Conservation (phyloP, 2,113 vertebrate genomes). For the Calypte anna region DNA sequence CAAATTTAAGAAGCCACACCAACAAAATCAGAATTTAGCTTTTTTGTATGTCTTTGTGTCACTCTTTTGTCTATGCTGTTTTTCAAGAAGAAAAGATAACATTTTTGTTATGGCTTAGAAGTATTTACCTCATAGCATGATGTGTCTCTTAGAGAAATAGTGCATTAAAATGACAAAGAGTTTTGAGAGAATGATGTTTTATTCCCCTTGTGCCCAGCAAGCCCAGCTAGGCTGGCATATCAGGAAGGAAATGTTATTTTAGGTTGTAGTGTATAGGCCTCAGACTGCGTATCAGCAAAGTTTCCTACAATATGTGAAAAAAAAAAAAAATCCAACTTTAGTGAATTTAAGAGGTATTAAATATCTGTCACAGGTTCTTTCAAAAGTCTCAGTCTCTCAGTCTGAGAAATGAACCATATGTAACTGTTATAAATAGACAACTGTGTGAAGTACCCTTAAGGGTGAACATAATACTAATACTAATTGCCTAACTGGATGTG, state of each 20-base stretch:
- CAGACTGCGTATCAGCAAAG: background rate
- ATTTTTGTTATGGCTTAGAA: background rate
- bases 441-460: background rate
- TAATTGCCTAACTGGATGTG: background rate
- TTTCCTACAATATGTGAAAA: background rate
- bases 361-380: background rate
- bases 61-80: accelerated
- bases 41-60: background rate
- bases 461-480: background rate
- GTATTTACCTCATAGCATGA: background rate
- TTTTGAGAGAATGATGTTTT: background rate
- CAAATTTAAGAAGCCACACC: background rate
- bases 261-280: background rate
- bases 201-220: background rate
- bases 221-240: background rate
- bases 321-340: background rate
- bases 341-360: background rate
- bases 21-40: background rate
- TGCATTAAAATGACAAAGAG: background rate
- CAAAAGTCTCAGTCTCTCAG: background rate
- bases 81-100: background rate
- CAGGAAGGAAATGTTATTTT: background rate
- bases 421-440: background rate
- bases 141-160: background rate
- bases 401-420: background rate